phyloP scores from a whole-genome alignment of 2,113 vertebrate species.

The Hippocampus guttulatus region DNA sequence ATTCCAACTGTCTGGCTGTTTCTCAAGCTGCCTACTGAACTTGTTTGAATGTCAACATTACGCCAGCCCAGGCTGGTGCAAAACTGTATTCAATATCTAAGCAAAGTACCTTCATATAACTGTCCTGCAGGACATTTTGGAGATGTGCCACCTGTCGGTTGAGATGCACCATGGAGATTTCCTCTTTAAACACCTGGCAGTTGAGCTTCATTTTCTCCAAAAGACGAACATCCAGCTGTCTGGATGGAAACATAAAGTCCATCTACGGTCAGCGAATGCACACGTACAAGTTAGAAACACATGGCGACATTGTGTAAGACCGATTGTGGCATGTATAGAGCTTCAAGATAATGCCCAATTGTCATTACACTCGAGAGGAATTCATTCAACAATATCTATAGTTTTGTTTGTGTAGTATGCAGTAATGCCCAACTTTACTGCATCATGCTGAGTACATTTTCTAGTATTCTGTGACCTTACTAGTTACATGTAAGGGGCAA shows the following conservation, averaged over 20 bases:
- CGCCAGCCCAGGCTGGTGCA: not conserved
- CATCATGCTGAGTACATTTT: not conserved
- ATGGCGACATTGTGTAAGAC: not conserved
- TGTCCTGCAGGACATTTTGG: constrained; percentile 52
- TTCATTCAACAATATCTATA: not conserved
- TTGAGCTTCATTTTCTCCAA: constrained; percentile 68
- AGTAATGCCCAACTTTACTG: not conserved
- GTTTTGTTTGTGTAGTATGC: not conserved
- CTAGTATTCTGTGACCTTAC: not conserved
- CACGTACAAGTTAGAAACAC: not conserved
- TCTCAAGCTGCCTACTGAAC: constrained; percentile 37
- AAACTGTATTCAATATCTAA: not conserved
- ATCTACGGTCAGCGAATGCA: not conserved
- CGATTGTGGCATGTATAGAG: not conserved
- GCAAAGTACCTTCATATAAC: constrained; percentile 56
- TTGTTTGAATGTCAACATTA: not conserved
- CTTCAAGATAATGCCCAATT: not conserved
- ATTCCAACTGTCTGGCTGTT: constrained; percentile 28
- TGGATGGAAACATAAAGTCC: constrained; percentile 26
- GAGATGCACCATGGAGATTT: constrained; percentile 65
- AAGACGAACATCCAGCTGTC: constrained; percentile 62
- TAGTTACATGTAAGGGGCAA: too few species aligned
- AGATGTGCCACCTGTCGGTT: constrained; percentile 60
- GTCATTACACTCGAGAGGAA: not conserved
- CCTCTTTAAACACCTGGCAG: constrained; percentile 72